Percentiles rank a stretch among this genome's conserved stretches.
Conservation (phyloP, 1,140 invertebrate genomes). For the Drosophila malerkotliana region DNA sequence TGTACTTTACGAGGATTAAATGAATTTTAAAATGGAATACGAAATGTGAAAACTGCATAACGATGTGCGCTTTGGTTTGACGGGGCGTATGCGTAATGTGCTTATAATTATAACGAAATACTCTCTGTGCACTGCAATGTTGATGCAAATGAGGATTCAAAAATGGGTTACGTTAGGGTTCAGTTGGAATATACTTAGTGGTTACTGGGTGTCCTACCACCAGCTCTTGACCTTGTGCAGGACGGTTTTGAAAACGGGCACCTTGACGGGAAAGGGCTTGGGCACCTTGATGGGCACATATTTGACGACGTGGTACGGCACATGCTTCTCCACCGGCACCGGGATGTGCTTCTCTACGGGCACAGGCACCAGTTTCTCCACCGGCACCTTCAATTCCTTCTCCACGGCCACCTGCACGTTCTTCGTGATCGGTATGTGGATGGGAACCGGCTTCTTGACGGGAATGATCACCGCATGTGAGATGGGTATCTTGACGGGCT, state of each 20-base stretch:
- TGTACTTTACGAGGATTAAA: conserved; percentile 59
- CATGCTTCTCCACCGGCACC: conserved; percentile 89
- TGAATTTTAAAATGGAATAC: conserved; percentile 57
- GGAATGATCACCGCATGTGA: conserved; percentile 89
- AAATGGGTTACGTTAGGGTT: conserved; percentile 1
- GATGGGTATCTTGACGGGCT: conserved; percentile 87
- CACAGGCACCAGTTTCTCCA: conserved; percentile 90
- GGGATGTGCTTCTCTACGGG: conserved; percentile 90
- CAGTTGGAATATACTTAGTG: not conserved
- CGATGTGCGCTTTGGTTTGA: conserved; percentile 48
- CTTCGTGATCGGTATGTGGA: conserved; percentile 89
- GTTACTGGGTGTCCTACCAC: conserved; percentile 56
- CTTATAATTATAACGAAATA: conserved; percentile 60
- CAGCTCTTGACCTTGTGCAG: conserved; percentile 86
- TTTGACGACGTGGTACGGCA: conserved; percentile 89
- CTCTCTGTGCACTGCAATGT: conserved; percentile 15
- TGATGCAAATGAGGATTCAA: conserved; percentile 23
- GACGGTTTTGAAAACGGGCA: conserved; percentile 90
- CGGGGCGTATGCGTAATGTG: conserved; percentile 54
- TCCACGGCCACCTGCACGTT: conserved; percentile 89
- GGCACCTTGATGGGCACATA: conserved; percentile 89
- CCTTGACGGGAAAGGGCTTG: conserved; percentile 90
- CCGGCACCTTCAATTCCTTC: conserved; percentile 88
- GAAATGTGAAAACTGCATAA: conserved; percentile 56
- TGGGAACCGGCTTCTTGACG: conserved; percentile 89